These are phyloP conservation scores for Nomada lathburiana DNA, from an alignment of 2,888 invertebrate genomes.

Conservation along the genomic window DNA sequence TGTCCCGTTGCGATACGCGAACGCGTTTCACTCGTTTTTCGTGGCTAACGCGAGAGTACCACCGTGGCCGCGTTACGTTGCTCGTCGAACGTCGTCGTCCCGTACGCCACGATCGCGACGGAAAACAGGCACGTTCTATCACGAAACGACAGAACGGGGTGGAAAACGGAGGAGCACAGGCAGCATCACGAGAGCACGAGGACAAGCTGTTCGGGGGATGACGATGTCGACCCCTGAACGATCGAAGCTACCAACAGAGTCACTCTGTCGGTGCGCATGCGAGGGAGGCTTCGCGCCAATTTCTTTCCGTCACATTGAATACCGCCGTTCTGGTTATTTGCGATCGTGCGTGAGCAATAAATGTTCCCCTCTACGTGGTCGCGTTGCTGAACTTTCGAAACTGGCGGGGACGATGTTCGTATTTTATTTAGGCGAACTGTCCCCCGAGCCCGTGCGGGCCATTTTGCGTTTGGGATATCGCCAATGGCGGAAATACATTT, in stretches of 20 bases:
- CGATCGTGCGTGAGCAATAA: neutral
- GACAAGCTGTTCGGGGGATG: conserved; percentile 51
- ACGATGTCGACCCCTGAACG: conserved; percentile 66
- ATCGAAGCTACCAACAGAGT: conserved; percentile 69
- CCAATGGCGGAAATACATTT: no score
- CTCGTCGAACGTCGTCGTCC: neutral
- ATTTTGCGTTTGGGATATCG: no score
- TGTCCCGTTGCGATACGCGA: neutral
- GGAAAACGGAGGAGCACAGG: conserved; percentile 22
- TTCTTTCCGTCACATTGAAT: conserved; percentile 47
- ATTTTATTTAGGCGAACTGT: neutral
- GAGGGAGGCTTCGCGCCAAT: conserved; percentile 65
- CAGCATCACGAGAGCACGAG: conserved; percentile 67
- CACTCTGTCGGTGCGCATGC: conserved; percentile 64
- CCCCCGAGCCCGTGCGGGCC: no score
- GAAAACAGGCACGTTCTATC: conserved; percentile 46
- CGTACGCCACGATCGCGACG: neutral
- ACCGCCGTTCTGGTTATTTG: neutral
- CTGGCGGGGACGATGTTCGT: neutral
- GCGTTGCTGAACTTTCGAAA: neutral
- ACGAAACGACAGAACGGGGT: conserved; percentile 46
- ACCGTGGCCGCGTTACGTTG: neutral
- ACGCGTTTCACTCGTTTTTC: neutral
- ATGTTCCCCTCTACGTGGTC: no score
- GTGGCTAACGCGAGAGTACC: neutral